Base-by-base conservation (phyloP, 1,140 invertebrate species). In the Episyrphus balteatus region DNA sequence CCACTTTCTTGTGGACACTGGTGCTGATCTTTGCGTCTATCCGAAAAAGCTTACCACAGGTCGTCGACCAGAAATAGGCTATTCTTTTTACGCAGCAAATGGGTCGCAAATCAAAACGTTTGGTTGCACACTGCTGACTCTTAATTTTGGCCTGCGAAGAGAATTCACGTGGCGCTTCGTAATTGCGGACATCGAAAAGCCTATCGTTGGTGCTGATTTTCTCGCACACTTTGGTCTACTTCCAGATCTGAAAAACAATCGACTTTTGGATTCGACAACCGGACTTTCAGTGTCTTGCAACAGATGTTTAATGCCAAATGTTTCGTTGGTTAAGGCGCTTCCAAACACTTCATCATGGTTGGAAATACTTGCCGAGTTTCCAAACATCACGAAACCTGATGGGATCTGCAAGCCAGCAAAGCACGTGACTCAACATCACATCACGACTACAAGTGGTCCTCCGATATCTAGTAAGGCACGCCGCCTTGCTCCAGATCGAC, bases 91-190 rank as follows among this genome's bases (percentile, higher is more conserved):
- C 17, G 46, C 38, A 14, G 46, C 46, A 9, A 47, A 47, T 18
- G 30, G 36, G 12, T 14, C 33, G 17, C 17, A 0, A 7, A 70
- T 72, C 31, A 15, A 51, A 2, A 70, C 63, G 1, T 70, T 67
- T 50, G 68, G 68, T 2, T 47, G 50, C 8, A 49, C 48, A 19
- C 61, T 55, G 5, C 32, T 69, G 2, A 40, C 48, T 13, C 48
- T 70, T 0, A 51, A 68, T 46, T 41, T 71, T 1, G 61, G 58
- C 8, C 40, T 60, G 5, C 52, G 55, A 8, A 55, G 63, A 36
- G 45, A 52, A 15, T 64, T 63, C 32, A 39, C 34, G 10, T 72
- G 69, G 18, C 7, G 9, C 9, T 72, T 72, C 45, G 51, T 68
- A 13, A 47, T 72, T 1, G 69, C 68, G 3, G 60, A 63, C 34